These are phyloP conservation scores for Tangara arthus DNA, from an alignment of 2,797 vertebrate species.

Conservation along the genomic window DNA sequence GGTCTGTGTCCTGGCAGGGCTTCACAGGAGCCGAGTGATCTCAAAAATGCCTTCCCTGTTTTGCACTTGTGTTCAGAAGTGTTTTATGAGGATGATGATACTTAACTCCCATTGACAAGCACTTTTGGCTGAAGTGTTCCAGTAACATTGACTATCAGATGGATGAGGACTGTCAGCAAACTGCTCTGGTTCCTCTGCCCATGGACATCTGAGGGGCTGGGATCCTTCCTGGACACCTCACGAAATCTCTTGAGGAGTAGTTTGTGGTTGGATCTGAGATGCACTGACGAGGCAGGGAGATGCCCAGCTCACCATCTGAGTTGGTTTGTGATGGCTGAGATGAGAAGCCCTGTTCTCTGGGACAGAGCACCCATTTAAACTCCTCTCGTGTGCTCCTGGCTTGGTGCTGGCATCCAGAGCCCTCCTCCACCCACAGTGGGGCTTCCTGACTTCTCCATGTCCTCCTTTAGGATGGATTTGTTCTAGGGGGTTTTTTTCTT, in stretches of 20 bases:
- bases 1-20: neutral
- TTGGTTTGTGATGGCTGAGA: neutral
- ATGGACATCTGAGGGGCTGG: neutral
- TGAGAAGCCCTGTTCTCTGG: neutral
- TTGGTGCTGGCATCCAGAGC: neutral
- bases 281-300: fast-evolving
- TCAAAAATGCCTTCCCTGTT: neutral
- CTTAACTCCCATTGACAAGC: neutral
- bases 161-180: neutral
- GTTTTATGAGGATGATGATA: neutral
- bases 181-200: neutral
- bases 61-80: neutral
- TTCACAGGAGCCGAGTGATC: neutral
- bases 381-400: fast-evolving
- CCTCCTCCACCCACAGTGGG: fast-evolving
- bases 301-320: neutral
- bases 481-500: neutral
- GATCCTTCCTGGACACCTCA: neutral
- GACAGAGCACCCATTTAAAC: too few species aligned
- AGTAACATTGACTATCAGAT: neutral
- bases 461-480: neutral
- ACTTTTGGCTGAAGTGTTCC: neutral
- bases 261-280: neutral
- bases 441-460: neutral
- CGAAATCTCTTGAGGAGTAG: neutral